Evolutionary conservation across 2,888 invertebrate genomes (phyloP), one percentile per base, ranked within the genome.

Genomic region (Mesochorus sp.): DNA sequence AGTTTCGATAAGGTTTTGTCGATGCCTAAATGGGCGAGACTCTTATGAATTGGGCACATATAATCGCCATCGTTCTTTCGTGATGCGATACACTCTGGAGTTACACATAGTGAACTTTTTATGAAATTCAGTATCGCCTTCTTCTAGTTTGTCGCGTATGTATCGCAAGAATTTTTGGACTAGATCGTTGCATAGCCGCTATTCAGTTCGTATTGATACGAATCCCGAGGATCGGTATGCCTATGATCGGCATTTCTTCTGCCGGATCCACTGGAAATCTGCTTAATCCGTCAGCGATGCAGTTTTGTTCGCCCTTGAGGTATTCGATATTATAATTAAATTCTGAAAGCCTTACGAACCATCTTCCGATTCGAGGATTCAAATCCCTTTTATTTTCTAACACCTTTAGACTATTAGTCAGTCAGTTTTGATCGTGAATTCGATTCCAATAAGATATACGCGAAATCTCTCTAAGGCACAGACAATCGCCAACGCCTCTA

Each of bases 401-500:
- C 2, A 49, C 12, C 17, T 44, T 73, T 4, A 80, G 6, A 24
- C 81, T 80, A 17, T 82, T 76, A 0, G 80, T 75, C 76, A 19
- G 67, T 70, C 80, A 76, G 80, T 28, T 80, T 73, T 0, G n/a
- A 82, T 86, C 82, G 76, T 88, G 87, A 77, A 81, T 19, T 75
- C 62, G 5, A 83, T 68, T 0, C 79, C 77, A 14, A 82, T 37
- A 1, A 82, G 6, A 24, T 80, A 81, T 0, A 80, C 76, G 0
- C 82, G 53, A 51, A 81, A 80, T 17, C 55, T 34, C 12, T 76
- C 61, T 3, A 83, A 28, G 0, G 79, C 78, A 1, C 57, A 39
- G 0, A 81, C 75, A 4, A 81, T 79, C 8, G 91, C 91, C 4
- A 91, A 77, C 0, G 85, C 86, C 76, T 91, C 91, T 21, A 90